phyloP scores from a whole-genome alignment of 92 coral and sea anemone species.

The Montipora capitata region DNA sequence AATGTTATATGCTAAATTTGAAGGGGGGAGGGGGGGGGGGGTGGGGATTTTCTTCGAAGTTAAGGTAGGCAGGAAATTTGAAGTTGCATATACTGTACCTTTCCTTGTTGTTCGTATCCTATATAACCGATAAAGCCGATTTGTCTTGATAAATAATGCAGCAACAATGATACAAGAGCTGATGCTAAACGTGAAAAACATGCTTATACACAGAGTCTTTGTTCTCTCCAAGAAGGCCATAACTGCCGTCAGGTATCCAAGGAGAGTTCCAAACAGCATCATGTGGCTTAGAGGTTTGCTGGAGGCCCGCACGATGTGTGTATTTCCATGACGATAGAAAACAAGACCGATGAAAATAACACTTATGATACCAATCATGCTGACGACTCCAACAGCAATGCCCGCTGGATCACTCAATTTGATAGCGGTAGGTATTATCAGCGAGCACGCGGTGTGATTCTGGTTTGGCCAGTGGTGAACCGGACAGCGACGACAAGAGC shows the following conservation, averaged over 20 bases:
- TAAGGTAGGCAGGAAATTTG: background rate
- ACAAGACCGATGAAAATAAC: slow-evolving; percentile 74
- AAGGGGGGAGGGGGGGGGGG: too few species aligned
- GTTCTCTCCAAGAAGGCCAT: slow-evolving; percentile 80
- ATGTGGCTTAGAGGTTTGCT: slow-evolving; percentile 82
- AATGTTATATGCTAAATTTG: too few species aligned
- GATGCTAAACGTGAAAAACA: slow-evolving; percentile 80
- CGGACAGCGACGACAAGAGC: slow-evolving; percentile 77
- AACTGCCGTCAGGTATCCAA: slow-evolving; percentile 84
- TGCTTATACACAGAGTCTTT: slow-evolving; percentile 75
- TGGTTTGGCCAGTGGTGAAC: slow-evolving; percentile 84
- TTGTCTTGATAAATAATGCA: slow-evolving; percentile 89
- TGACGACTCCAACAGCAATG: slow-evolving; percentile 73
- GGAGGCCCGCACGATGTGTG: slow-evolving; percentile 90
- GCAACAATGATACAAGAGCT: slow-evolving; percentile 88
- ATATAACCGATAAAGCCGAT: slow-evolving; percentile 87
- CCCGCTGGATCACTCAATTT: slow-evolving; percentile 81
- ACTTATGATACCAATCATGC: slow-evolving; percentile 66
- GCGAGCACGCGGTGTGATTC: slow-evolving; percentile 85
- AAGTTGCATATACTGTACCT: slow-evolving; percentile 57
- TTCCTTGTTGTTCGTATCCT: slow-evolving; percentile 90
- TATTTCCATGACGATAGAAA: slow-evolving; percentile 74
- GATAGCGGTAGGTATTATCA: slow-evolving; percentile 79
- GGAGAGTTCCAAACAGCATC: slow-evolving; percentile 84
- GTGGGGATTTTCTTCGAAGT: too few species aligned